Base-by-base conservation (phyloP, 2,888 invertebrate genomes). In the Chrysomela aeneicollis region DNA sequence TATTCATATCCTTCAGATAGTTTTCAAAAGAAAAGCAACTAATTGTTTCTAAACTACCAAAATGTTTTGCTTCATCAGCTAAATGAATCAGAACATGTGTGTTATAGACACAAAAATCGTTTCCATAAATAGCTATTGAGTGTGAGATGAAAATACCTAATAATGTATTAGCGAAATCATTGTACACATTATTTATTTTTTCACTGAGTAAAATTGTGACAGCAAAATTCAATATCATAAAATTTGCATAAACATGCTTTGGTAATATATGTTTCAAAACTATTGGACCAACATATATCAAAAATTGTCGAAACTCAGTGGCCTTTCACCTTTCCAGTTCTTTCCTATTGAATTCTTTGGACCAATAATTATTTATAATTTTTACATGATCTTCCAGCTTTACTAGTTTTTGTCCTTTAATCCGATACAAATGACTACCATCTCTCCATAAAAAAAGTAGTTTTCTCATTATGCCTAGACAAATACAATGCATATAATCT, bases 241-340 rank as follows among this genome's bases (percentile, higher is more conserved):
- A 73, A 59, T 73, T 66, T 47, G 58, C 26, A 61, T 63, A 71
- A 10, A 64, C 18, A 37, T 63, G 12, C 5, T 49, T 15, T n/a
- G 69, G 64, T 55, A 72, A 59, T 37, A 67, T n/a, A 47, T 69
- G 46, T 49, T 61, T 54, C 37, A 71, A 55, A n/a, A 67, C 35
- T 26, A 70, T 26, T 26, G 73, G 70, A 17, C 68, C 71, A 5
- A 67, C n/a, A 61, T 73, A 72, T 15, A 74, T 42, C 46, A 74
- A 60, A 67, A 73, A 73, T 57, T 71, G 66, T 9, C 71, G 26
- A 19, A 72, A 66, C 65, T 76, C 76, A 18, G 72, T 73, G 6
- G 72, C 73, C 59, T 73, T 74, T 72, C 73, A 74, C 12, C 52
- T 30, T 51, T 73, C 71, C 32, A 73, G 21, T 53, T 74, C 71